Evolutionary conservation across 2,113 vertebrate genomes (phyloP).

Genomic region (Octodon degus): DNA sequence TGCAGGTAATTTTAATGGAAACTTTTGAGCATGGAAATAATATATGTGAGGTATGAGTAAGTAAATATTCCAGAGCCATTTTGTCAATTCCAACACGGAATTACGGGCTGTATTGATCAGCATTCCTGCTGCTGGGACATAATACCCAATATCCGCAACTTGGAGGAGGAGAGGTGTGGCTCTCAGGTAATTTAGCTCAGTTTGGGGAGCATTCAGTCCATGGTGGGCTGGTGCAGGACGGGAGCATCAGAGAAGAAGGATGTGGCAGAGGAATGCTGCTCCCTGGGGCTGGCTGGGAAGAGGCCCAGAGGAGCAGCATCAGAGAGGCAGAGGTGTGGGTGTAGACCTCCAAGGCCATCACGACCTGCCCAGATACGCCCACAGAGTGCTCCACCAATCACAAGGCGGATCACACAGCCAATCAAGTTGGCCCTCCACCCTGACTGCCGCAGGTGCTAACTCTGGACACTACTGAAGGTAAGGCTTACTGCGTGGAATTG

Average conservation of each 20-base stretch:
- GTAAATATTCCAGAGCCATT: neutral
- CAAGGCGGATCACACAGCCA: neutral
- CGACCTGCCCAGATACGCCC: neutral
- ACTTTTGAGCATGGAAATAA: slow-evolving; percentile 29
- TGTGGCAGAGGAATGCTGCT: neutral
- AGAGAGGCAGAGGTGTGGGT: neutral
- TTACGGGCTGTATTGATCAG: neutral
- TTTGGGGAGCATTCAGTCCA: neutral
- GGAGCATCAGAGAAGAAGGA: neutral
- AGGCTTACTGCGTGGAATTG: neutral
- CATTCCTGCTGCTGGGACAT: neutral
- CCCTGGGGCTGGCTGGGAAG: neutral
- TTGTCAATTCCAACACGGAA: neutral
- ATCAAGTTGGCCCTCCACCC: neutral
- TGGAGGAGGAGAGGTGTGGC: neutral
- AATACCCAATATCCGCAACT: neutral
- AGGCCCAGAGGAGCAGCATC: neutral
- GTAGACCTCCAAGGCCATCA: neutral
- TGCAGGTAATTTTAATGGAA: neutral
- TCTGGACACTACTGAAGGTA: neutral
- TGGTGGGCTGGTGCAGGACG: neutral
- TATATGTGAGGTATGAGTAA: neutral
- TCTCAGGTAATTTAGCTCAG: no score
- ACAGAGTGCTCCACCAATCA: neutral
- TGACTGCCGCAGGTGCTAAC: neutral